phyloP scores from a whole-genome alignment of 2,113 vertebrate genomes.

The Columba janthina region DNA sequence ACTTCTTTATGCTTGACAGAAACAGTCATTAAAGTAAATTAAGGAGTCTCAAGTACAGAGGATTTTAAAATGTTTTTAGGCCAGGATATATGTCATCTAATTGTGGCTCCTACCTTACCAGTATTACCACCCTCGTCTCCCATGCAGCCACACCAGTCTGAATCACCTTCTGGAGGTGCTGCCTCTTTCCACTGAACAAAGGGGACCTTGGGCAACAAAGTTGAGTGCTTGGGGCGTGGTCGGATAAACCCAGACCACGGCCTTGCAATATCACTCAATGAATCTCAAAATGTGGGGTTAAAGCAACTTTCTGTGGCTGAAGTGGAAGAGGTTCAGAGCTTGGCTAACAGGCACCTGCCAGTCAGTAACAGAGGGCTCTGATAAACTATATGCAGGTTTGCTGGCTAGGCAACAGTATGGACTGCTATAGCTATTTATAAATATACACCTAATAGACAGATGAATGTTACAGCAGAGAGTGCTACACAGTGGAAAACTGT shows the following conservation, averaged over 20 bases:
- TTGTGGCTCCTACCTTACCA: background rate
- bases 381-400: background rate
- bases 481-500: background rate
- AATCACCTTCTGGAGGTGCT: background rate
- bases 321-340: background rate
- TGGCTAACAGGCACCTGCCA: background rate
- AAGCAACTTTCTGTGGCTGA: background rate
- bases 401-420: background rate
- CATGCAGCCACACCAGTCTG: background rate
- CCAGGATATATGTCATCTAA: background rate
- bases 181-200: background rate
- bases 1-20: background rate
- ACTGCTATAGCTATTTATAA: background rate
- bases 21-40: background rate
- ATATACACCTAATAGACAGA: background rate
- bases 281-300: background rate
- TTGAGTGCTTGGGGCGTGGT: fast-evolving
- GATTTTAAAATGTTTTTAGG: background rate
- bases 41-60: background rate
- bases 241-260: background rate
- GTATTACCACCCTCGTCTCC: background rate
- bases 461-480: background rate
- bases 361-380: background rate
- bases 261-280: background rate
- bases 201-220: background rate